Conservation (phyloP, 2,888 invertebrate species). For the Stegana nigrithorax region DNA sequence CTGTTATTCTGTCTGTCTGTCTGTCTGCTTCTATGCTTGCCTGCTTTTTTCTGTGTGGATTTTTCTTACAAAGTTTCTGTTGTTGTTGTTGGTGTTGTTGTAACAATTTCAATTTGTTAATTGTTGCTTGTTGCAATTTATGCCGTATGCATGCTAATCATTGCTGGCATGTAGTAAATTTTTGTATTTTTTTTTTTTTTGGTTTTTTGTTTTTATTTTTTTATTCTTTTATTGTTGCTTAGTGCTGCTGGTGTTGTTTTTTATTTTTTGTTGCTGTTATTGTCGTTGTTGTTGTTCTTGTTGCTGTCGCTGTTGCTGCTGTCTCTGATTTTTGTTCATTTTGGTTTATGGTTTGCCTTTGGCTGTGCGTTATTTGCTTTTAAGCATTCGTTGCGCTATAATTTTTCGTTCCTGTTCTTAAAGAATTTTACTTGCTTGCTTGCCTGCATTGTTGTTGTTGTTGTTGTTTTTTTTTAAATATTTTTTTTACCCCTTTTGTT, state of each 20-base stretch:
- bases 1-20: background rate
- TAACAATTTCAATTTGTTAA: conserved; percentile 57
- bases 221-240: too few relatives aligned
- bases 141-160: conserved; percentile 59
- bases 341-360: too few relatives aligned
- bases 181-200: background rate
- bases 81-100: background rate
- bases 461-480: conserved; percentile 19
- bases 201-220: background rate
- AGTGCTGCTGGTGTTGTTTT: too few relatives aligned
- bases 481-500: too few relatives aligned
- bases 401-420: too few relatives aligned
- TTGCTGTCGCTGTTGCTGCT: too few relatives aligned
- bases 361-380: too few relatives aligned
- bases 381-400: too few relatives aligned
- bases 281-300: too few relatives aligned
- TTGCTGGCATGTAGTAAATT: conserved; percentile 29
- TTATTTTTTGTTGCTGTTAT: background rate
- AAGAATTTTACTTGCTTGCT: too few relatives aligned
- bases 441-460: conserved; percentile 9
- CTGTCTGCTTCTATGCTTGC: background rate
- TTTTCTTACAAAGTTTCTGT: background rate
- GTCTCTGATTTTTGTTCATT: too few relatives aligned
- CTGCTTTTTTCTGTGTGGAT: background rate
- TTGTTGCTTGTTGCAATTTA: conserved; percentile 55